Percentiles rank a stretch among this genome's conserved stretches.
Evolutionary conservation across 1,140 invertebrate species (phyloP).

Genomic region (Heliconius himera): DNA sequence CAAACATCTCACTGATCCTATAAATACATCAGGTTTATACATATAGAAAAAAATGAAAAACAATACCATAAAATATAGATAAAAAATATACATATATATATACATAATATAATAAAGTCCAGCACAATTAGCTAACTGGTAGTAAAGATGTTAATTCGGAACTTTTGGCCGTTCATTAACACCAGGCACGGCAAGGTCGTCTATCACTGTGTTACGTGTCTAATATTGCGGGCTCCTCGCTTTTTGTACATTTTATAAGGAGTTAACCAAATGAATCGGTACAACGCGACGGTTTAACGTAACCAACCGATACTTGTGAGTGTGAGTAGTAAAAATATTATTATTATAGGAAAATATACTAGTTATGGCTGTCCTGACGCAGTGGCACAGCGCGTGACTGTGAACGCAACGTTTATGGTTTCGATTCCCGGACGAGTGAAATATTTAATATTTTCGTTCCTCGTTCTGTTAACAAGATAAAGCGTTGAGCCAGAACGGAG

Average conservation of each 20-base stretch:
- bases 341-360: not conserved
- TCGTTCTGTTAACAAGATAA: too few species aligned
- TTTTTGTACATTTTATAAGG: slow-evolving; percentile 6
- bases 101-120: not conserved
- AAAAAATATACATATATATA: not conserved
- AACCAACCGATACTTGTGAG: not conserved
- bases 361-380: too few species aligned
- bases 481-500: too few species aligned
- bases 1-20: not conserved
- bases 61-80: not conserved
- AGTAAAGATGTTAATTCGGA: slow-evolving; percentile 27
- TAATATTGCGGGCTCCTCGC: slow-evolving; percentile 13
- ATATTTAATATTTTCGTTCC: too few species aligned
- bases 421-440: too few species aligned
- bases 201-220: slow-evolving; percentile 32
- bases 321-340: not conserved
- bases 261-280: not conserved
- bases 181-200: slow-evolving; percentile 35
- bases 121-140: slow-evolving; percentile 4
- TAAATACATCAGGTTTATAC: not conserved
- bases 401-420: too few species aligned
- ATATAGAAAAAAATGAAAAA: not conserved
- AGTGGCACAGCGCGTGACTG: too few species aligned
- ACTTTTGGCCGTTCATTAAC: slow-evolving; percentile 34
- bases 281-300: not conserved